These are phyloP conservation scores for Acrossocheilus wenchowensis DNA, from an alignment of 2,797 vertebrate species.

Conservation along the genomic window DNA sequence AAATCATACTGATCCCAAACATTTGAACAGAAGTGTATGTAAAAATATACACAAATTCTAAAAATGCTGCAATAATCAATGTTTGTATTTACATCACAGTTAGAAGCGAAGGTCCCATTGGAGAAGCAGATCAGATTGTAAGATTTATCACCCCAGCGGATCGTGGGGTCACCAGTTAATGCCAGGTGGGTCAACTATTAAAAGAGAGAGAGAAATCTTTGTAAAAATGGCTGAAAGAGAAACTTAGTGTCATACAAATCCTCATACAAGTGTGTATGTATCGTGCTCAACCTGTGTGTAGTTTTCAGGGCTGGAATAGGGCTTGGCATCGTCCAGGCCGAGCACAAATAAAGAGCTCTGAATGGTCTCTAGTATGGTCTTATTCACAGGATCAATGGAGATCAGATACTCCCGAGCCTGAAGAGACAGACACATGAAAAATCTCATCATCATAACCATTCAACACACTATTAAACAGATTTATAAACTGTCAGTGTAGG, in stretches of 20 bases:
- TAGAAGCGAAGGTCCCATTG: constrained; percentile 85
- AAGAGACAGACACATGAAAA: background rate
- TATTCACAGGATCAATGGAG: constrained; percentile 87
- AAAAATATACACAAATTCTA: background rate
- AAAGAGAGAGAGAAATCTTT: background rate
- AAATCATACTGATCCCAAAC: background rate
- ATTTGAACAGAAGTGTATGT: background rate
- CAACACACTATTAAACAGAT: background rate
- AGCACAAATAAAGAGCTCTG: constrained; percentile 87
- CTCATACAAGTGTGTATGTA: background rate
- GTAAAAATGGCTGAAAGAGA: background rate
- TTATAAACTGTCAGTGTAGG: background rate
- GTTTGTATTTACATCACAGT: constrained; percentile 87
- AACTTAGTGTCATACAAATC: constrained; percentile 33
- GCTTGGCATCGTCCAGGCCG: constrained; percentile 84
- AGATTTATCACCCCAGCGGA: constrained; percentile 97
- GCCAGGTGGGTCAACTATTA: constrained; percentile 70
- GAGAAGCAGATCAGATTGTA: constrained; percentile 85
- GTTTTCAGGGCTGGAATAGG: constrained; percentile 84
- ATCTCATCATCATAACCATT: background rate
- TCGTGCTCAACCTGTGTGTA: constrained; percentile 83
- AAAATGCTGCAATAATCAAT: constrained; percentile 6
- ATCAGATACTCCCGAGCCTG: constrained; percentile 91
- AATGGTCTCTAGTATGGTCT: constrained; percentile 87
- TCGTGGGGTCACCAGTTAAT: constrained; percentile 83